Evolutionary conservation across 2,797 vertebrate species (phyloP).

Genomic region (Brachyalestes nurse): DNA sequence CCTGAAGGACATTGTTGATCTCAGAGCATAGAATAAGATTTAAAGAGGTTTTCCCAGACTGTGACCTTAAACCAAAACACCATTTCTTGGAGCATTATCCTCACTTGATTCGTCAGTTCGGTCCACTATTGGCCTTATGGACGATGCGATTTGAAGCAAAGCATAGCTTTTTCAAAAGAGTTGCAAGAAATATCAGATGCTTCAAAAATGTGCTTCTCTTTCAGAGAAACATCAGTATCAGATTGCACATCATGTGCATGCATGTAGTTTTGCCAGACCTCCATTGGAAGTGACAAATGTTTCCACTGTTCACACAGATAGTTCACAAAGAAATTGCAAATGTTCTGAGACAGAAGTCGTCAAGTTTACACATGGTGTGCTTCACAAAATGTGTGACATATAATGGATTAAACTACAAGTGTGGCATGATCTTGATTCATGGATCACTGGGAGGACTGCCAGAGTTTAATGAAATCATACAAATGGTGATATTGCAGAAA

Average conservation of each 20-base stretch:
- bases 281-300: slow-evolving; percentile 42
- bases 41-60: neutral
- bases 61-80: slow-evolving; percentile 38
- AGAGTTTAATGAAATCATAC: slow-evolving; percentile 55
- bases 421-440: no score
- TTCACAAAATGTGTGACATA: no score
- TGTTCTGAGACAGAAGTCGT: no score
- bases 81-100: slow-evolving; percentile 49
- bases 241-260: slow-evolving; percentile 44
- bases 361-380: no score
- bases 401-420: no score
- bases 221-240: slow-evolving; percentile 53
- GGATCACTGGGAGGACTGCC: slow-evolving; percentile 44
- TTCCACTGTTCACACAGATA: slow-evolving; percentile 26
- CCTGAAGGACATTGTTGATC: slow-evolving; percentile 10
- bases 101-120: slow-evolving; percentile 33
- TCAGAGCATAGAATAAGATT: slow-evolving; percentile 9
- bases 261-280: slow-evolving; percentile 2
- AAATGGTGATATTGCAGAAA: slow-evolving; percentile 49
- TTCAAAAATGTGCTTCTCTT: slow-evolving; percentile 55
- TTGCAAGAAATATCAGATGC: slow-evolving; percentile 37
- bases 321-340: no score
- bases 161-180: slow-evolving; percentile 45
- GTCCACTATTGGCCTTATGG: slow-evolving; percentile 1
- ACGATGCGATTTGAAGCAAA: no score